Base-by-base conservation (phyloP, 2,888 invertebrate species). In the Ectemnius lituratus region DNA sequence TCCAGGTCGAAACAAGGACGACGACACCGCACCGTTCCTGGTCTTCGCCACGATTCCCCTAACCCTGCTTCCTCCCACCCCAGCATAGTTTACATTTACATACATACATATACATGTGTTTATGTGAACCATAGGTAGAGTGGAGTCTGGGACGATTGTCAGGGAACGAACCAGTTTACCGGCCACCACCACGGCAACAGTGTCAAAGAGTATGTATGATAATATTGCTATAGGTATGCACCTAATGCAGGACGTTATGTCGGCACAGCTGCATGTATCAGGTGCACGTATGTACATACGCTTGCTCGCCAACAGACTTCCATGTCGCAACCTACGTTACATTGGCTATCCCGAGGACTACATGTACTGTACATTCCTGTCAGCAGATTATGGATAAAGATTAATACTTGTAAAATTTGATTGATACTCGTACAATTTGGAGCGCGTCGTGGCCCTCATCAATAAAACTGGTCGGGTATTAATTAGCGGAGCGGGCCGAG, bases 91-190 rank as follows among this genome's bases (percentile, higher is more conserved):
- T 37, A 37, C 37, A 37, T 23, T 23, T 37, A 4, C 37, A 37
- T 37, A 37, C 8, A 37, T 6, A 37, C 11, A 37, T 37, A 37
- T 11, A 37, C 11, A 37, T 37, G 37, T 37, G 37, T 37, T 37
- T 37, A 37, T 37, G 56, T 20, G 56, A 6, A 18, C 56, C 37
- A 1, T 37, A 37, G 5, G 37, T 37, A 6, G 4, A 37, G 11
- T 16, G 27, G 76, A 59, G 68, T 37, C 37, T 37, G 8, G 46
- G 72, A 74, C 75, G 75, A 78, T 82, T 80, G 70, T 75, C 67
- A 75, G 68, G 57, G 73, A 75, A 76, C 78, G 80, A 78, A 76
- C 75, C 75, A 74, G 73, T 85, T 84, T 84, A 84, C 76, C 81
- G 76, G 64, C 71, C 58, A 63, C 62, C 58, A 52, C 57, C 13